Evolutionary conservation across 2,113 vertebrate species (phyloP), one percentile per base, ranked within the genome.

Genomic region (Trichomycterus rosablanca): DNA sequence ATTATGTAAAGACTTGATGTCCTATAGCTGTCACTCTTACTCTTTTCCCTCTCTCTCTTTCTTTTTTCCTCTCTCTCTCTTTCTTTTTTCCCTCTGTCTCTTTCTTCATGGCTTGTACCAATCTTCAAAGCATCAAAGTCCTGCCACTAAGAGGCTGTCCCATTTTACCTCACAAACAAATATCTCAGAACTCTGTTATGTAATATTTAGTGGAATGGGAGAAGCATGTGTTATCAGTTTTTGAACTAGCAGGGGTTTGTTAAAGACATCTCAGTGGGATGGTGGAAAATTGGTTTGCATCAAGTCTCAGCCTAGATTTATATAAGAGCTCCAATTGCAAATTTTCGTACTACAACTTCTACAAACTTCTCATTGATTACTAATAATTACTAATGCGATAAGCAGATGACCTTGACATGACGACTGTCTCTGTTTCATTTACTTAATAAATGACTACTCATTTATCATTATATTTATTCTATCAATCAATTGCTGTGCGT

Each of bases 61-160:
- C 52, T 7, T 15, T 18, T 7, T 34, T 7, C 15, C 24, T 53
- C 3, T 12, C 6, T 32, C 9, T 45, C 1, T 46, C 30, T 20
- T 7, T 40, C 45, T 53, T 45, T 2, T 46, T 28, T 20, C 11
- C 42, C 45, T 53, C 52, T 14, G 11, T 46, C 23, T 44, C 19
- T 34, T 39, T 46, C n/a, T n/a, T 53, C 67, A 81, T 78, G 68
- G 46, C 56, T n/a, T n/a, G n/a, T n/a, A n/a, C 20, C 80, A 76
- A 76, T 81, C 79, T 82, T 80, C 76, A 80, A 80, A 80, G 78
- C 74, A n/a, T n/a, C n/a, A n/a, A 72, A 79, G 56, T 61, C 63
- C 66, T 70, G 69, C 26, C 26, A 7, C 3, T n/a, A 7, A 4
- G 26, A 30, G 26, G 26, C 26, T 30, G 26, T 30, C 26, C 74